These are phyloP conservation scores for Cebus imitator DNA, from an alignment of 2,113 vertebrate genomes.

Conservation along the genomic window DNA sequence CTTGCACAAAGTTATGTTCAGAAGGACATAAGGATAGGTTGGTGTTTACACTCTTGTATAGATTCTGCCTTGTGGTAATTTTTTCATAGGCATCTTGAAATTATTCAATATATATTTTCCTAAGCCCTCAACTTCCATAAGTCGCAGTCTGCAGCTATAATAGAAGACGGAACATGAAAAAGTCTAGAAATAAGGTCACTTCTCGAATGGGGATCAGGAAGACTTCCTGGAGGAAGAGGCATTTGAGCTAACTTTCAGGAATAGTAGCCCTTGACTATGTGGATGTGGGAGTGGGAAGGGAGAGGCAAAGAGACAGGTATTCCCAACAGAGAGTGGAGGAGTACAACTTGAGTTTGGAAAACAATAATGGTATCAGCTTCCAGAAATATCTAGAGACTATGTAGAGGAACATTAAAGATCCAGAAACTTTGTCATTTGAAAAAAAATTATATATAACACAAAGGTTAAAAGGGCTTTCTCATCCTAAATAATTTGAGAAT, in stretches of 20 bases:
- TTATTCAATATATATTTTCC: not conserved
- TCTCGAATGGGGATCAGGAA: not conserved
- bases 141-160: not conserved
- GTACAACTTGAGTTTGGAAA: not conserved
- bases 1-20: not conserved
- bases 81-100: not conserved
- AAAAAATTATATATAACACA: not conserved
- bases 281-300: too few relatives aligned
- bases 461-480: not conserved
- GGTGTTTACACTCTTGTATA: not conserved
- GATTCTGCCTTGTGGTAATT: not conserved
- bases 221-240: not conserved
- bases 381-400: not conserved
- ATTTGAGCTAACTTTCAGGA: not conserved
- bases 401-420: not conserved
- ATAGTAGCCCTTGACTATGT: not conserved
- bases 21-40: not conserved
- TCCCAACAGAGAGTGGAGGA: not conserved
- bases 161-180: not conserved
- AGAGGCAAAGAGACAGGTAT: not conserved
- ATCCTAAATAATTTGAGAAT: not conserved
- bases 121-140: not conserved
- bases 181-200: not conserved
- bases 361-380: slow-evolving; percentile 2
- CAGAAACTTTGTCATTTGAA: not conserved